Evolutionary conservation across 2,797 vertebrate species (phyloP).

Genomic region (Champsocephalus gunnari): DNA sequence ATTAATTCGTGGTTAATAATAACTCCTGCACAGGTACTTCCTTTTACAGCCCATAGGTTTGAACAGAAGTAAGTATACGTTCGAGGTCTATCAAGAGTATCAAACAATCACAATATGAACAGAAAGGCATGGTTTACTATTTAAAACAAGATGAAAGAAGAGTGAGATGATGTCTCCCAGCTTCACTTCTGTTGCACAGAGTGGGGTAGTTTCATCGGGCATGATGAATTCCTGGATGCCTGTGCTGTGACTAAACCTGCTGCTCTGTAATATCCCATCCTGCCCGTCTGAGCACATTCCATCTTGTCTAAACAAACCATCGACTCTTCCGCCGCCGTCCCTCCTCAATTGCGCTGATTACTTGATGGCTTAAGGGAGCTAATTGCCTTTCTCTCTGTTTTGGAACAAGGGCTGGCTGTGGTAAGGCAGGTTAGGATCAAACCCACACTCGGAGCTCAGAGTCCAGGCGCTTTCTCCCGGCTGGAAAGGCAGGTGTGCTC

Average conservation of each 20-base stretch:
- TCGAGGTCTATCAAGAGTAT: neutral
- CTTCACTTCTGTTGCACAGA: neutral
- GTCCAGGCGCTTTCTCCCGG: constrained; percentile 67
- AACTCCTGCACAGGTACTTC: constrained; percentile 5
- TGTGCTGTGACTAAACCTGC: constrained; percentile 16
- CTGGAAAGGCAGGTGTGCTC: constrained; percentile 69
- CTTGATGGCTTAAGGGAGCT: constrained; percentile 62
- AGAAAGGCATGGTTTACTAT: neutral
- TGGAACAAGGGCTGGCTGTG: constrained; percentile 83
- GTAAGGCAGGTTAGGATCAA: constrained; percentile 76
- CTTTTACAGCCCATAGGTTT: neutral
- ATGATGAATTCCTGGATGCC: neutral
- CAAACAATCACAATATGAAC: neutral
- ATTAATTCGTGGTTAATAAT: constrained; percentile 8
- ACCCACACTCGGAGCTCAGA: constrained; percentile 65
- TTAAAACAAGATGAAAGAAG: neutral
- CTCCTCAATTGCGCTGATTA: constrained; percentile 26
- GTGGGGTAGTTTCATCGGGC: neutral
- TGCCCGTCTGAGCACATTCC: constrained; percentile 45
- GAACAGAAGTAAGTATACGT: neutral
- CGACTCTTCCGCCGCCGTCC: constrained; percentile 1
- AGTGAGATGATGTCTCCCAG: neutral
- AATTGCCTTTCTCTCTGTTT: constrained; percentile 82
- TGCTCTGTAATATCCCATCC: neutral
- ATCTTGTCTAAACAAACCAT: constrained; percentile 42